Base-by-base conservation (phyloP, 2,797 vertebrate species). In the Cossypha polioptera region DNA sequence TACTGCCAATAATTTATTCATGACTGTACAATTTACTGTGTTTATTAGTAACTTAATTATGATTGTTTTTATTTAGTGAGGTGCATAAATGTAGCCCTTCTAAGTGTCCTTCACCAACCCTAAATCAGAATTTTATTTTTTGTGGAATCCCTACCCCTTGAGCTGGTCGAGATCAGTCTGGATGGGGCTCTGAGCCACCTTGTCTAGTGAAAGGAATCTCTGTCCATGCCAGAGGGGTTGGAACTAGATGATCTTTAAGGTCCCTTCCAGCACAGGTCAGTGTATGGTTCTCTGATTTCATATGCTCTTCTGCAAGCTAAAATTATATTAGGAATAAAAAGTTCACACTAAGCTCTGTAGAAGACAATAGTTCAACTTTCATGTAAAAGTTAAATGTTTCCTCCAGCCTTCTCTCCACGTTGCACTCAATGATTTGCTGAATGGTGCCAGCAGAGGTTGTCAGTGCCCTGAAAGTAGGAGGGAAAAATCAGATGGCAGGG, bases 391-490 rank as follows among this genome's bases (percentile, higher is more conserved):
- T 78, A 83, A 87, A 79, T 80, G 20, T 86, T 96, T 97, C 88
- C 67, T 93, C 50, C 71, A 93, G 74, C 42, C 43, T 68, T 58
- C 47, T 35, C 76, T 73, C 74, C 43, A 16, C 66, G 82, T 55
- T 94, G 42, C 36, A 18, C 63, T 68, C 57, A 85, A 8, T 33
- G 83, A 75, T 92, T 92, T 76, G 16, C 57, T 92, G 76, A 80
- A 92, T 82, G 65, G 40, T 62, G 47, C 38, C 73, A 69, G 73
- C 35, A 93, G 62, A 92, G 78, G 26, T 66, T 96, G 68, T 94
- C 86, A 97, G 76, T 91, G 88, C n/a, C 43, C 59, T 92, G 55
- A 83, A 83, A 87, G 69, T 86, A 88, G 47, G 94, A 79, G 55
- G 26, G 16, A 35, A 53, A 92, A 90, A 87, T 88, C 13, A 88